Conservation (phyloP, 2,888 invertebrate species). For the Megaustenia siamemsis region DNA sequence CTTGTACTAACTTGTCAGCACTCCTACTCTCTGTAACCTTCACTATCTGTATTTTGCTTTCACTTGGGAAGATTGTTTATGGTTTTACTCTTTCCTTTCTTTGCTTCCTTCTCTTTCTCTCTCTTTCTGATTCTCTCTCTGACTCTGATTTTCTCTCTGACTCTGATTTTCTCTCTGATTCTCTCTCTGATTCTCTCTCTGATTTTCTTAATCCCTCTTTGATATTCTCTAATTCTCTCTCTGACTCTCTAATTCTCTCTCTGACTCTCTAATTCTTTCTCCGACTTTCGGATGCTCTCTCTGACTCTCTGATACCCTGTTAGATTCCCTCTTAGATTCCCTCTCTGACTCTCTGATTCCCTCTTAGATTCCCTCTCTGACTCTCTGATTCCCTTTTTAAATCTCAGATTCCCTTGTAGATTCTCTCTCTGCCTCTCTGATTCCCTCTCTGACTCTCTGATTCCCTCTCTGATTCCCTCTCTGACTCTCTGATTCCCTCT, state of each 20-base stretch:
- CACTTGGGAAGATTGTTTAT: no score
- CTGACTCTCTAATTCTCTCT: no score
- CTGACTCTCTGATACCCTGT: background rate
- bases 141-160: background rate
- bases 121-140: no score
- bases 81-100: no score
- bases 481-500: background rate
- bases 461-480: background rate
- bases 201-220: background rate
- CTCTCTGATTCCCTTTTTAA: no score
- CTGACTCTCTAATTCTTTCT: background rate
- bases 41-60: no score
- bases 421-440: slow-evolving; percentile 5
- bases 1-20: no score
- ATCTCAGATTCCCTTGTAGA: background rate
- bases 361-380: no score
- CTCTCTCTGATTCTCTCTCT: background rate
- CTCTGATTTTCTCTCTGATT: background rate
- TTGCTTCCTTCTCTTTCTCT: no score
- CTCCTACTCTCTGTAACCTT: no score
- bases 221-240: background rate
- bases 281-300: background rate
- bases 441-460: background rate
- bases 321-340: background rate
- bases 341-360: no score